Conservation (phyloP, 2,113 vertebrate genomes). For the Xenopus borealis region DNA sequence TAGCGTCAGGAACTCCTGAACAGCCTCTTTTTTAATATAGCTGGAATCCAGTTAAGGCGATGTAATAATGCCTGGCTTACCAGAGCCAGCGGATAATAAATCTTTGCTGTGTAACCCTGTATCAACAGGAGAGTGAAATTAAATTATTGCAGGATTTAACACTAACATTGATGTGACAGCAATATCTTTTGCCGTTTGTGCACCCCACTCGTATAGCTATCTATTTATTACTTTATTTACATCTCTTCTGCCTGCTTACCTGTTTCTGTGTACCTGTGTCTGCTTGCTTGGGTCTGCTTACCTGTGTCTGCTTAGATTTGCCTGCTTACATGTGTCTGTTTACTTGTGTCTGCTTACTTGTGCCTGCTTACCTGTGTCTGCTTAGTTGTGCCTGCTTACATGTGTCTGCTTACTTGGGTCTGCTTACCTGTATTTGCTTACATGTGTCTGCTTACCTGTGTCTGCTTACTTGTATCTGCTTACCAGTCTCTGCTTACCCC, state of each 20-base stretch:
- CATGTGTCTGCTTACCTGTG: too few species aligned
- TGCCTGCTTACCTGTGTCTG: too few species aligned
- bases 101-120: slow-evolving; percentile 44
- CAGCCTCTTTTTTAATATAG: slow-evolving; percentile 42
- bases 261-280: background rate
- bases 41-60: slow-evolving; percentile 46
- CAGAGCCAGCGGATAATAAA: slow-evolving; percentile 38
- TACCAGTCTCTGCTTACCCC: too few species aligned
- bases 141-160: slow-evolving; percentile 46
- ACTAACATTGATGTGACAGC: slow-evolving; percentile 43
- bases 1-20: slow-evolving; percentile 15
- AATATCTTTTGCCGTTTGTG: slow-evolving; percentile 31
- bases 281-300: background rate
- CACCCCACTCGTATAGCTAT: background rate
- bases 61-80: slow-evolving; percentile 46
- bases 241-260: background rate
- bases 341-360: too few species aligned
- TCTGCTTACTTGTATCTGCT: too few species aligned
- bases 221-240: background rate
- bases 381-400: too few species aligned
- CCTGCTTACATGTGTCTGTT: too few species aligned
- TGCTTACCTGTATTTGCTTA: too few species aligned
- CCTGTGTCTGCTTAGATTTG: background rate
- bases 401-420: too few species aligned
- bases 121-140: slow-evolving; percentile 40